Evolutionary conservation across 2,888 invertebrate species (phyloP).

Genomic region (Aporophyla lueneburgensis): DNA sequence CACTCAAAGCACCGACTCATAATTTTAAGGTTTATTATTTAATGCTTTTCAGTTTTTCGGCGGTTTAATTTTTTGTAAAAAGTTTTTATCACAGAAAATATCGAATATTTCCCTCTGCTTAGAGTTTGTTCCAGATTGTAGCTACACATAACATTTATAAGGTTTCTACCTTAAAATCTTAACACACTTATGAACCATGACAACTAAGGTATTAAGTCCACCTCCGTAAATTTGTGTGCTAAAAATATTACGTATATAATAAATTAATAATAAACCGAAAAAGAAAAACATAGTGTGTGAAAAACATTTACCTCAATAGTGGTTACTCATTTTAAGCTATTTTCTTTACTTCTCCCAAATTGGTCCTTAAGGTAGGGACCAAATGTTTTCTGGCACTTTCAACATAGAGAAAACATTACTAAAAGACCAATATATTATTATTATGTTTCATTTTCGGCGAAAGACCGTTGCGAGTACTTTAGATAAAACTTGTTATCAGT

Average conservation of each 20-base stretch:
- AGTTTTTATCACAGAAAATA: background rate
- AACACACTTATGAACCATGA: background rate
- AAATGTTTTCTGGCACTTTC: slow-evolving; percentile 22
- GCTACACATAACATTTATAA: too few species aligned
- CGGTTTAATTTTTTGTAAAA: too few species aligned
- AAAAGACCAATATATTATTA: slow-evolving; percentile 17
- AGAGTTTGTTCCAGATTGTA: background rate
- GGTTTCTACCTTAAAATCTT: background rate
- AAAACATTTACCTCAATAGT: slow-evolving; percentile 12
- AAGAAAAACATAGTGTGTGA: background rate
- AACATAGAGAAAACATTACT: slow-evolving; percentile 20
- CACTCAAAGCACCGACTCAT: too few species aligned
- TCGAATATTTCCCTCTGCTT: background rate
- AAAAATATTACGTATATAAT: background rate
- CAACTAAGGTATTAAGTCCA: background rate
- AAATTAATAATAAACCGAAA: background rate
- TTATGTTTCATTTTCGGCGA: slow-evolving; percentile 24
- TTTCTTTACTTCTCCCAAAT: slow-evolving; percentile 27
- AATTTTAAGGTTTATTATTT: too few species aligned
- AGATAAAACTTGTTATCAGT: slow-evolving; percentile 19
- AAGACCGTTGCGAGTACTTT: background rate
- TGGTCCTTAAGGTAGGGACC: slow-evolving; percentile 21
- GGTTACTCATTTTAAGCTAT: slow-evolving; percentile 13
- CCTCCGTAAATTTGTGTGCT: background rate
- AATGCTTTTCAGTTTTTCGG: too few species aligned